Conservation (phyloP, 2,797 vertebrate genomes). For the Sorex maritimensis region DNA sequence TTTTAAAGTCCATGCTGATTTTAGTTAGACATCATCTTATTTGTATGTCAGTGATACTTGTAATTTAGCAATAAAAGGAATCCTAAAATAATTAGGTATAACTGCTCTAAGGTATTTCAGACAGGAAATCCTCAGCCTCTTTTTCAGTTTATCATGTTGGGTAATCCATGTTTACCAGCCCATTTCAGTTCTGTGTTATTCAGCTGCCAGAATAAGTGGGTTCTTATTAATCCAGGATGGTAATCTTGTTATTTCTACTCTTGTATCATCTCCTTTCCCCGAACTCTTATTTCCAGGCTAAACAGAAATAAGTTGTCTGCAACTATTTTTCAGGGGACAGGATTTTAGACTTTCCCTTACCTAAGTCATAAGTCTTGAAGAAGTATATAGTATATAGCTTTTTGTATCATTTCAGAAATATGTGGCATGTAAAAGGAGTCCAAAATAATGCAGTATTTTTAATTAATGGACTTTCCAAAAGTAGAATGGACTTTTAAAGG, state of each 20-base stretch:
- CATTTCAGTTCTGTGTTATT: constrained; percentile 20
- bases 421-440: not conserved
- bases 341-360: constrained; percentile 38
- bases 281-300: not conserved
- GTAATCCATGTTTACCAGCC: not conserved
- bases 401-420: constrained; percentile 21
- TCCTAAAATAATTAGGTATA: not conserved
- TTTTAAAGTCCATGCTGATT: not conserved
- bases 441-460: constrained; percentile 29
- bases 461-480: constrained; percentile 48
- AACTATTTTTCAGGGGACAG: constrained; percentile 15
- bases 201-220: not conserved
- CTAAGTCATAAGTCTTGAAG: constrained; percentile 4
- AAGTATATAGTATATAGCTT: not conserved
- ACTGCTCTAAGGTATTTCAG: constrained; percentile 42
- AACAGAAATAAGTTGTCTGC: constrained; percentile 34
- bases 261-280: not conserved
- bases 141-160: not conserved
- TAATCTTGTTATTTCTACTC: not conserved
- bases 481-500: constrained; percentile 19
- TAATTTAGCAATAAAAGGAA: constrained; percentile 1
- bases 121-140: not conserved
- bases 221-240: not conserved
- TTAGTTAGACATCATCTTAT: constrained; percentile 13
- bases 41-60: not conserved